Base-by-base conservation (phyloP, 2,113 vertebrate genomes). In the Manacus vitellinus region DNA sequence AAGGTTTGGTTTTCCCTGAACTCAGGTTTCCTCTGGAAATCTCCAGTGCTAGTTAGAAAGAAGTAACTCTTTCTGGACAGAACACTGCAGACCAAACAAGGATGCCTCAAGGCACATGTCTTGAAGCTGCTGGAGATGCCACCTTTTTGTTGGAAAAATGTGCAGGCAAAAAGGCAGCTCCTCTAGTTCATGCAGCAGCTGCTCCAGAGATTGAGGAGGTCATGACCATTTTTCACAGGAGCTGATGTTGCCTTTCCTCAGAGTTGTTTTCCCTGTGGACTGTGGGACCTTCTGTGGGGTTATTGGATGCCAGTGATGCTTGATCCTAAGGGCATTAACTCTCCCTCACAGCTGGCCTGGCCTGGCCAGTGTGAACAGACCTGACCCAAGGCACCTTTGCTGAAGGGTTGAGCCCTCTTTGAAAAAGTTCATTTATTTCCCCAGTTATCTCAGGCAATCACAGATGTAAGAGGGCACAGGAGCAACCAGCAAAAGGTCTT, bases 11-110 rank as follows among this genome's bases (percentile, higher is more conserved):
- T 81, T 85, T 35, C 47, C 44, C 71, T 35, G 8, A 31, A 23
- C 61, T 93, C 41, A 62, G 28, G 61, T 81, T 85, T 81, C 65
- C 58, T 41, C 72, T 52, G 54, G 82, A 91, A 92, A 80, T 51
- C 4, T 4, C 76, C 65, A 52, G 27, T 55, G 52, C 37, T 71
- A 31, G 61, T 44, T 23, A 47, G 14, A 62, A 67, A 49, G 39
- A 41, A 65, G 28, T 6, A 14, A 25, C 31, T 80, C 59, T 65
- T 77, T 30, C 61, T 8, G 39, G 82, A 10, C 71, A 59, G n/a
- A 25, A 28, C 2, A 8, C 39, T 41, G 37, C 54, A 28, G 37
- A 20, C n/a, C n/a, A n/a, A 59, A 61, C 18, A 25, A 37, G 35
- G 14, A 27, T 61, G 51, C 51, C 62, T 56, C 15, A 15, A 70